A percentile compares a stretch with the other conserved stretches of the same genome.
Conservation (phyloP, 1,140 invertebrate genomes). For the Arion vulgaris region DNA sequence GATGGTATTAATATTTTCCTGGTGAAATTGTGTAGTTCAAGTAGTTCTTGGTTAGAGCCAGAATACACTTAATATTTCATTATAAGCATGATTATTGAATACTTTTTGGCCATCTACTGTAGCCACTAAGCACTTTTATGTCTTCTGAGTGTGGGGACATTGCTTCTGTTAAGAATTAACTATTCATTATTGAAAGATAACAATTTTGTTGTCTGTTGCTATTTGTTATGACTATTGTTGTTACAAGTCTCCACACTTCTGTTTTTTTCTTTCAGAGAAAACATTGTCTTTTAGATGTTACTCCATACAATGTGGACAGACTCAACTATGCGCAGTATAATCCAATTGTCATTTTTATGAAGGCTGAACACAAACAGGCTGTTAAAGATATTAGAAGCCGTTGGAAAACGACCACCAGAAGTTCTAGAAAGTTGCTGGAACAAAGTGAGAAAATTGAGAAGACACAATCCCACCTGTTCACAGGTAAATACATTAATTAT, state of each 20-base stretch:
- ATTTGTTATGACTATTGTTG: background rate
- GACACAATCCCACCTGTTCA: conserved; percentile 95
- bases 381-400: conserved; percentile 93
- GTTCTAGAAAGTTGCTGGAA: conserved; percentile 95
- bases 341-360: conserved; percentile 96
- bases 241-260: too few relatives aligned
- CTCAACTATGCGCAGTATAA: conserved; percentile 98
- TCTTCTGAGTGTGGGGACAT: too few relatives aligned
- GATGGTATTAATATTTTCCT: too few relatives aligned
- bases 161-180: too few relatives aligned
- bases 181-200: too few relatives aligned
- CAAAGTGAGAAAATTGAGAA: conserved; percentile 96
- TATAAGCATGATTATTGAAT: too few relatives aligned
- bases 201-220: background rate
- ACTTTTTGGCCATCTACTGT: too few relatives aligned
- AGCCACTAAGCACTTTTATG: too few relatives aligned
- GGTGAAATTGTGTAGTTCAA: too few relatives aligned
- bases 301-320: conserved; percentile 95
- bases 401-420: conserved; percentile 78
- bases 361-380: conserved; percentile 93
- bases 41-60: too few relatives aligned
- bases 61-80: too few relatives aligned
- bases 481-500: conserved; percentile 69
- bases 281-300: conserved; percentile 95
- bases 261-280: conserved; percentile 77